Percentiles rank a stretch among this genome's conserved stretches.
Evolutionary conservation across 2,113 vertebrate species (phyloP).

Genomic region (Rostratula benghalensis): DNA sequence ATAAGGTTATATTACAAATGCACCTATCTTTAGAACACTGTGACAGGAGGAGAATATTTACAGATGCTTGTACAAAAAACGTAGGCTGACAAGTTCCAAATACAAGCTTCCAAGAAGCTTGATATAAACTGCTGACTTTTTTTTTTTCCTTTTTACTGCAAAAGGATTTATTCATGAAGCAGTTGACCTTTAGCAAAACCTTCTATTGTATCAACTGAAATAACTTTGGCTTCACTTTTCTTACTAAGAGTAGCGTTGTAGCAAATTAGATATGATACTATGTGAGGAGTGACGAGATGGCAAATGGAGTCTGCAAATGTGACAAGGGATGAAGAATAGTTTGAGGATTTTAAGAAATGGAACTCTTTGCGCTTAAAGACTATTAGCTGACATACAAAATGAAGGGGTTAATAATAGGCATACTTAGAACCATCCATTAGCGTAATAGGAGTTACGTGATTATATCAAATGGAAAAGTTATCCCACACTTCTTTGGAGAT

Average conservation of each 20-base stretch:
- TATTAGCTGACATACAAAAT: neutral
- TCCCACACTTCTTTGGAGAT: neutral
- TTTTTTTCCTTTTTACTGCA: neutral
- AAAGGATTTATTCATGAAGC: neutral
- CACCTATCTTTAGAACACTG: neutral
- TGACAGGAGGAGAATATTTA: neutral
- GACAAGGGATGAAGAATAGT: neutral
- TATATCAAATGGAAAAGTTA: neutral
- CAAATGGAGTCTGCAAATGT: neutral
- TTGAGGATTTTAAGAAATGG: neutral
- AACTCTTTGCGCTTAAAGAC: neutral
- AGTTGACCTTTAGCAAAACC: neutral
- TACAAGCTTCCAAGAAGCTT: neutral
- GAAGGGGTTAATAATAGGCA: neutral
- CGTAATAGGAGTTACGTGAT: neutral
- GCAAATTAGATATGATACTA: neutral
- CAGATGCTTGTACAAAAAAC: neutral
- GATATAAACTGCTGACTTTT: neutral
- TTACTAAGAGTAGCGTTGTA: neutral
- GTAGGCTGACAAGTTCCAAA: neutral
- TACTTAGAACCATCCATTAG: neutral
- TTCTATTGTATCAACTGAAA: neutral
- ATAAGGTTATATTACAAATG: conserved; percentile 15
- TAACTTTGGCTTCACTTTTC: neutral
- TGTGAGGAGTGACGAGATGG: neutral